These are phyloP conservation scores for Maniola jurtina DNA, from an alignment of 1,140 invertebrate species.

Conservation along the genomic window DNA sequence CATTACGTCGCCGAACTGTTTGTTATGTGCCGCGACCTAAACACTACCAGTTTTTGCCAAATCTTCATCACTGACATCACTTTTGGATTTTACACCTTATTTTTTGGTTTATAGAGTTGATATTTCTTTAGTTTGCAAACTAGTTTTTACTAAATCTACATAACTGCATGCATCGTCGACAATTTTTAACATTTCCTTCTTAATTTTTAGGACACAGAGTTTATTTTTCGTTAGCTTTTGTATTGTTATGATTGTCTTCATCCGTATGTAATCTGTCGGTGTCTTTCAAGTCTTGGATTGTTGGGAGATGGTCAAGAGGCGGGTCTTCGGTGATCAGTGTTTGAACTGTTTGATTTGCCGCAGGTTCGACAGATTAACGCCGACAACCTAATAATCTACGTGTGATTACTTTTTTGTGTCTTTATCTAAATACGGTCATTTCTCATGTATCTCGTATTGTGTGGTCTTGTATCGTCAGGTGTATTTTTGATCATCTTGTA, in stretches of 20 bases:
- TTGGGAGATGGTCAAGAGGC: conserved; percentile 8
- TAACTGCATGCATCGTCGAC: neutral
- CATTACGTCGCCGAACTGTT: conserved; percentile 22
- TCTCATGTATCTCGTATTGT: conserved; percentile 18
- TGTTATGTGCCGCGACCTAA: conserved; percentile 14
- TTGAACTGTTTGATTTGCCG: conserved; percentile 25
- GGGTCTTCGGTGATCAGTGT: conserved; percentile 13
- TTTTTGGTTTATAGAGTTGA: neutral
- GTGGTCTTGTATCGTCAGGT: conserved; percentile 6
- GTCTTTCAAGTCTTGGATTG: conserved; percentile 8
- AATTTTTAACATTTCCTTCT: neutral
- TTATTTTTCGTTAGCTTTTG: neutral
- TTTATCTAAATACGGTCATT: neutral
- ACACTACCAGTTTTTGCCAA: conserved; percentile 16
- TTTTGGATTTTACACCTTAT: neutral
- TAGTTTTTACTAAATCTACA: neutral
- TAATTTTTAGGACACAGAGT: neutral
- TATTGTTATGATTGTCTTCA: neutral
- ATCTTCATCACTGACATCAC: neutral
- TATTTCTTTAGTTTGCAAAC: neutral
- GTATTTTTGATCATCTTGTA: neutral
- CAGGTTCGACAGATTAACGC: conserved; percentile 26
- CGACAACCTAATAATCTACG: conserved; percentile 15
- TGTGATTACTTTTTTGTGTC: conserved; percentile 16
- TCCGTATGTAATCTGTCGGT: neutral